Conservation (phyloP, 2,888 invertebrate species). For the Coremacera marginata region DNA sequence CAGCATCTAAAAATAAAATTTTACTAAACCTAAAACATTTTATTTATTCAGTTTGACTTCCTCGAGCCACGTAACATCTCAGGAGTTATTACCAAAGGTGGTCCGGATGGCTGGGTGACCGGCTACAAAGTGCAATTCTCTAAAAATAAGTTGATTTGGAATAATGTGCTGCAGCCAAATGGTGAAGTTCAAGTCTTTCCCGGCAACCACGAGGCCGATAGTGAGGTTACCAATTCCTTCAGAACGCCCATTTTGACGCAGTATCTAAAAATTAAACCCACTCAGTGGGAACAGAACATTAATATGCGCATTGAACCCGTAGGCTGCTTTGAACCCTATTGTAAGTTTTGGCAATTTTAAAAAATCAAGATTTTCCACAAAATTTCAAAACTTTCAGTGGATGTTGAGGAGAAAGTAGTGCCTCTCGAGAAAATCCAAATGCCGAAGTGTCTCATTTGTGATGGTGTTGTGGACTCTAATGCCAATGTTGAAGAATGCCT, state of each 20-base stretch:
- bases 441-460: slow-evolving; percentile 72
- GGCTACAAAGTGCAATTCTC: slow-evolving; percentile 82
- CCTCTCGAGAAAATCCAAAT: slow-evolving; percentile 36
- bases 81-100: slow-evolving; percentile 81
- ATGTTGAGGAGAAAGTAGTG: neutral
- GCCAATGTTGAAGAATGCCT: slow-evolving; percentile 68
- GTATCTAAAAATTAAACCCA: slow-evolving; percentile 79
- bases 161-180: slow-evolving; percentile 73
- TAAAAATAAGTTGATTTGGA: slow-evolving; percentile 79
- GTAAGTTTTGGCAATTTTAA: slow-evolving; percentile 67
- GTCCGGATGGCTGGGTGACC: slow-evolving; percentile 80
- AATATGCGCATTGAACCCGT: slow-evolving; percentile 82
- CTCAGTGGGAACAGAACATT: slow-evolving; percentile 80
- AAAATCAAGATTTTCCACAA: neutral
- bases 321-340: slow-evolving; percentile 83
- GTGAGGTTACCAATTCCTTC: slow-evolving; percentile 76
- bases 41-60: slow-evolving; percentile 76
- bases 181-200: slow-evolving; percentile 75
- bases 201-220: slow-evolving; percentile 79
- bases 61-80: slow-evolving; percentile 81
- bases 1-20: neutral
- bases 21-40: neutral
- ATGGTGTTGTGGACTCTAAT: slow-evolving; percentile 51
- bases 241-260: slow-evolving; percentile 79
- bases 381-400: neutral